Percentiles rank a stretch among this genome's conserved stretches.
These are phyloP conservation scores for Branchellion lobata DNA, from an alignment of 2,888 invertebrate species.

Conservation along the genomic window DNA sequence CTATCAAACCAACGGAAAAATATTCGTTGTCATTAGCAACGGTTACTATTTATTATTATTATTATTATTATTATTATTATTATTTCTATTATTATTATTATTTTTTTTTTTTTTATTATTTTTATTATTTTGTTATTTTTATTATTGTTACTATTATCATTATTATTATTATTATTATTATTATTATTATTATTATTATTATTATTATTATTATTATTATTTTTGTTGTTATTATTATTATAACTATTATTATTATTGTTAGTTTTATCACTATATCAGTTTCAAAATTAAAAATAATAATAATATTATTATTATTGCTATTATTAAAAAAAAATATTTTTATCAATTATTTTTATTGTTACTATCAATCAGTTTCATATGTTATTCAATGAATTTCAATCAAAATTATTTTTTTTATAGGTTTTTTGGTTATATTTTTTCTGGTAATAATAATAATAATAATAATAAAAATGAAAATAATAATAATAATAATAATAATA, in stretches of 20 bases:
- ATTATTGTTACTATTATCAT: too few relatives aligned
- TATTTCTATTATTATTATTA: background rate
- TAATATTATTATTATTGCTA: too few relatives aligned
- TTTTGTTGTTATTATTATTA: background rate
- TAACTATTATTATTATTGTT: too few relatives aligned
- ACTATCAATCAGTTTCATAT: too few relatives aligned
- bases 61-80: conserved; percentile 15
- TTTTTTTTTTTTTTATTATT: background rate
- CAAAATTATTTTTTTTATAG: too few relatives aligned
- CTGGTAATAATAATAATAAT: background rate
- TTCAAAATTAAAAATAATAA: too few relatives aligned
- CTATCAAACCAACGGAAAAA: background rate
- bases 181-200: background rate
- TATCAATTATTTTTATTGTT: too few relatives aligned
- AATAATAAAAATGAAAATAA: background rate
- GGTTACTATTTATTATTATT: background rate
- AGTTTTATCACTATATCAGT: too few relatives aligned
- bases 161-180: background rate
- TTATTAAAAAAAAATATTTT: too few relatives aligned
- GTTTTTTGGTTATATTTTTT: background rate
- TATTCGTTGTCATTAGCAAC: background rate
- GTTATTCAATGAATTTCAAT: too few relatives aligned
- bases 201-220: background rate
- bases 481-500: background rate
- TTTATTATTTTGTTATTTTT: background rate